Conservation (phyloP, 2,797 vertebrate genomes). For the Borostomias antarcticus region DNA sequence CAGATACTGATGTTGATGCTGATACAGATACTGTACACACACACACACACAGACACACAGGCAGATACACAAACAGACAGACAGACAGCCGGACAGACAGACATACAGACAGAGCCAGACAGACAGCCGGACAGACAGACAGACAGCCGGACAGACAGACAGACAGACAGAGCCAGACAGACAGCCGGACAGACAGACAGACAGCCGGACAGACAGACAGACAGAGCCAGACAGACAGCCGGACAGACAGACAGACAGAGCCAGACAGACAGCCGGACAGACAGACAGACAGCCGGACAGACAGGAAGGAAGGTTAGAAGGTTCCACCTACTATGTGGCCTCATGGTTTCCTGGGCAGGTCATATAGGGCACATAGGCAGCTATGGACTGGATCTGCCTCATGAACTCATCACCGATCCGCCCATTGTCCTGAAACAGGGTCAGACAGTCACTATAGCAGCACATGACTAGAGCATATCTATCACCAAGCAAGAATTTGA, state of each 20-base stretch:
- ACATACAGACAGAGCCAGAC: neutral
- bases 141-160: neutral
- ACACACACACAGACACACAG: neutral
- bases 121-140: neutral
- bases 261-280: neutral
- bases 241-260: neutral
- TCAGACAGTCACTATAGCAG: neutral
- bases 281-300: constrained; percentile 2
- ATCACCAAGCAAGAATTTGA: neutral
- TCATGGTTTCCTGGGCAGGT: constrained; percentile 92
- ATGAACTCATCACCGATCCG: constrained; percentile 88
- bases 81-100: neutral
- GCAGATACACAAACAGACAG: neutral
- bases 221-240: neutral
- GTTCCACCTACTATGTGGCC: constrained; percentile 79
- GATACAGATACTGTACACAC: no score
- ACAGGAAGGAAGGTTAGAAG: neutral
- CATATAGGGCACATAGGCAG: constrained; percentile 89
- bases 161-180: neutral
- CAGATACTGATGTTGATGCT: no score
- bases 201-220: neutral
- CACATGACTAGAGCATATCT: neutral
- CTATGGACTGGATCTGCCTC: constrained; percentile 86
- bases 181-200: neutral
- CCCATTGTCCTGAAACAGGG: constrained; percentile 76